These are phyloP conservation scores for Lepus europaeus DNA, from an alignment of 2,113 vertebrate species.

Conservation along the genomic window DNA sequence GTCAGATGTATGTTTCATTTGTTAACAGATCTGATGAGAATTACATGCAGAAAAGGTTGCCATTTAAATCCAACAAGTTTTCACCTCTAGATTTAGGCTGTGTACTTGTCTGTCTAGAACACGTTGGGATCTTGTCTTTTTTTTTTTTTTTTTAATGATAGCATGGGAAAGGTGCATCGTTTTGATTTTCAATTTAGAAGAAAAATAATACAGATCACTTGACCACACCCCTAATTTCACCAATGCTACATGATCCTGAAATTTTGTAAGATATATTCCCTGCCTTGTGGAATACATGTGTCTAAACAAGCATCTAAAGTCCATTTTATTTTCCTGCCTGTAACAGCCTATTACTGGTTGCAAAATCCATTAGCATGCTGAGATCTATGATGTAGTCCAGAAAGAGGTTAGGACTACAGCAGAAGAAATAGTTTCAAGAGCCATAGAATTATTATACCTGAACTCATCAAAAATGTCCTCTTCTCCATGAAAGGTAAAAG, in stretches of 20 bases:
- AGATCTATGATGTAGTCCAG: background rate
- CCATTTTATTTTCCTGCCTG: background rate
- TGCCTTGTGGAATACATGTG: background rate
- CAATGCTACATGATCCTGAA: background rate
- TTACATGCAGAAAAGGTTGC: background rate
- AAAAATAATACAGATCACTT: background rate
- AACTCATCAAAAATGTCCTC: background rate
- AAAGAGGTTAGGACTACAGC: background rate
- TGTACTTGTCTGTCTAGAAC: background rate
- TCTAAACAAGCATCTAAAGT: background rate
- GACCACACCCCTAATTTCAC: background rate
- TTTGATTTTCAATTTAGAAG: background rate
- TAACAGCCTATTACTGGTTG: background rate
- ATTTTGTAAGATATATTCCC: background rate
- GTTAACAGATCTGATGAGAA: background rate
- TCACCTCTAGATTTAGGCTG: background rate
- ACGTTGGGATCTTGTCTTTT: background rate
- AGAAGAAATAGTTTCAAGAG: background rate
- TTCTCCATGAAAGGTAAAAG: background rate
- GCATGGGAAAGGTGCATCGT: background rate
- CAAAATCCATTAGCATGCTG: background rate
- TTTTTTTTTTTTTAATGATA: background rate
- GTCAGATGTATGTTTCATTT: background rate
- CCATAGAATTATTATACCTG: background rate
- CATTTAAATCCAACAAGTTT: background rate